Conservation (phyloP, 2,113 vertebrate genomes). For the Zonotrichia leucophrys region DNA sequence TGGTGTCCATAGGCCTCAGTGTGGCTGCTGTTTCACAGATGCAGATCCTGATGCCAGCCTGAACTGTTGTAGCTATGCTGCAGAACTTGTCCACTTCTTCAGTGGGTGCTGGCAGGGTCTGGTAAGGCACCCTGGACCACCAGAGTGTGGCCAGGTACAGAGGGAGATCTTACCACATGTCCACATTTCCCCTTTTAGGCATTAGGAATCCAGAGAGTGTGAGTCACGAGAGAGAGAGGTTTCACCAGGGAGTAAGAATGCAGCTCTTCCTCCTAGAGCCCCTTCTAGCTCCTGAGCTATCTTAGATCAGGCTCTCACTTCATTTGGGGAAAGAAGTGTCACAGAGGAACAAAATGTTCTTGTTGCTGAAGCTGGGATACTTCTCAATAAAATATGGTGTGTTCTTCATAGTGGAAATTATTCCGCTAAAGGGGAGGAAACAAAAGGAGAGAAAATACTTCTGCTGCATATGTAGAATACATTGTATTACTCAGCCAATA, state of each 20-base stretch:
- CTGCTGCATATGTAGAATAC: slow-evolving; percentile 39
- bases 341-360: background rate
- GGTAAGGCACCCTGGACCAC: background rate
- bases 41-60: background rate
- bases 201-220: background rate
- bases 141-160: background rate
- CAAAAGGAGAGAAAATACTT: background rate
- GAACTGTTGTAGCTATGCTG: background rate
- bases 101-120: background rate
- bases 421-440: slow-evolving; percentile 2
- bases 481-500: background rate
- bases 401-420: slow-evolving; percentile 16
- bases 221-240: background rate
- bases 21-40: background rate
- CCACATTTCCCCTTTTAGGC: background rate
- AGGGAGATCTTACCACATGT: background rate
- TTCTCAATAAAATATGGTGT: background rate
- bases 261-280: background rate
- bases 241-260: background rate
- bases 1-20: background rate
- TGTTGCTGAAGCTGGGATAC: background rate
- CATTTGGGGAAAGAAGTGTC: background rate
- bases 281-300: background rate
- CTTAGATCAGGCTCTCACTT: background rate
- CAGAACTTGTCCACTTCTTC: background rate